Evolutionary conservation across 2,113 vertebrate species (phyloP).

Genomic region (Perccottus glenii): DNA sequence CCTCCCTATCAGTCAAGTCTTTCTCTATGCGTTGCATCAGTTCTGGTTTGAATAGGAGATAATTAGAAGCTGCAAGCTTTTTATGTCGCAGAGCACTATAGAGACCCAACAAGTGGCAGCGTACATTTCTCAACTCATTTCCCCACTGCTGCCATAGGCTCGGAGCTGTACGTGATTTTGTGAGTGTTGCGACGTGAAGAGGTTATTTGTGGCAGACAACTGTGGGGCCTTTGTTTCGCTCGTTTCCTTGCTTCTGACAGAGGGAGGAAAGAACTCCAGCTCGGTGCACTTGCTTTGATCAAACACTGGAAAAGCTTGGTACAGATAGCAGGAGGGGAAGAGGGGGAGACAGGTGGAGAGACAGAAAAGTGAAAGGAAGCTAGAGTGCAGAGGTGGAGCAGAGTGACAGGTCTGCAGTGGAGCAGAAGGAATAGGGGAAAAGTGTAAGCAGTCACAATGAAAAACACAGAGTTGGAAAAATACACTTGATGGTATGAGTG

Average conservation of each 20-base stretch:
- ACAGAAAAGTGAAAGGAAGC: slow-evolving; percentile 48
- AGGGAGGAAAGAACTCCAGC: slow-evolving; percentile 62
- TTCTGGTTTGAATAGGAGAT: slow-evolving; percentile 62
- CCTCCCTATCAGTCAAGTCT: slow-evolving; percentile 53
- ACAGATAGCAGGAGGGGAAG: slow-evolving; percentile 51
- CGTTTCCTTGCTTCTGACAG: slow-evolving; percentile 65
- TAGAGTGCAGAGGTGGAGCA: slow-evolving; percentile 44
- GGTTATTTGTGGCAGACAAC: slow-evolving; percentile 77
- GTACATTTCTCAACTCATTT: slow-evolving; percentile 45
- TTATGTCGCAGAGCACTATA: slow-evolving; percentile 49
- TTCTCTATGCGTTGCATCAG: slow-evolving; percentile 45
- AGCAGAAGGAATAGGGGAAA: slow-evolving; percentile 25
- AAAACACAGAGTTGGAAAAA: slow-evolving; percentile 29
- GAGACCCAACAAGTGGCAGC: slow-evolving; percentile 67
- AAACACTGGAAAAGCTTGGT: slow-evolving; percentile 63
- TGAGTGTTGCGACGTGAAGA: slow-evolving; percentile 52
- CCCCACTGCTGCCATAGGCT: slow-evolving; percentile 49
- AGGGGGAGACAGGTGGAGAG: slow-evolving; percentile 42
- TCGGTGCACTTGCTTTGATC: slow-evolving; percentile 74
- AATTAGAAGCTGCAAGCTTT: slow-evolving; percentile 69
- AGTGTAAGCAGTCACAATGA: slow-evolving; percentile 9
- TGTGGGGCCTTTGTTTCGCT: slow-evolving; percentile 71
- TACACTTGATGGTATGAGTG: neutral
- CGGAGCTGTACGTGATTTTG: slow-evolving; percentile 30
- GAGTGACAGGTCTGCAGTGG: slow-evolving; percentile 22